phyloP scores from a whole-genome alignment of 2,888 invertebrate species.

The Drosophila longiperda region DNA sequence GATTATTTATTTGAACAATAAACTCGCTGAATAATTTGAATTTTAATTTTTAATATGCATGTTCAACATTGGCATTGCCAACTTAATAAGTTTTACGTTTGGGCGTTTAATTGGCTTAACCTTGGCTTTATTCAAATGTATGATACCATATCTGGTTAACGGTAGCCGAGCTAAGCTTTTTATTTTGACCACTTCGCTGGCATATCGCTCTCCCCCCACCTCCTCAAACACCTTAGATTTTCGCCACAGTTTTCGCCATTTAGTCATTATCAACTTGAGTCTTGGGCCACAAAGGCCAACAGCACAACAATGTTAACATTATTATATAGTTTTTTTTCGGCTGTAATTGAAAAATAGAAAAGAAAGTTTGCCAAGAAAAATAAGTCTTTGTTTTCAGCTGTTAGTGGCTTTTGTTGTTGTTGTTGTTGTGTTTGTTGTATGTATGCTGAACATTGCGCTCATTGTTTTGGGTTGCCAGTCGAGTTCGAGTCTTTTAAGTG shows the following conservation, averaged over 20 bases:
- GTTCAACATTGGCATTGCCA: constrained; percentile 19
- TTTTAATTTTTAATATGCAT: constrained; percentile 22
- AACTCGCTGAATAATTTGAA: constrained; percentile 22
- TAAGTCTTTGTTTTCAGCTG: constrained; percentile 31
- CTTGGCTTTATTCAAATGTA: constrained; percentile 64
- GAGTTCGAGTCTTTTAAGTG: constrained; percentile 23
- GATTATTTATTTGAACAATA: constrained; percentile 6
- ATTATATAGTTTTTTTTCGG: constrained; percentile 25
- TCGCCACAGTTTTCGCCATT: constrained; percentile 41
- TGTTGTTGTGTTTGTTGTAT: constrained; percentile 6
- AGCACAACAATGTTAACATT: constrained; percentile 22
- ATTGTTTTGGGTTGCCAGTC: constrained; percentile 38
- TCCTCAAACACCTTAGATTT: constrained; percentile 1
- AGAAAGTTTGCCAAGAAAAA: constrained; percentile 61
- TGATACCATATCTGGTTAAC: constrained; percentile 25
- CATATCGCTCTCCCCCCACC: neutral
- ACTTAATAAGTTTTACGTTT: constrained; percentile 28
- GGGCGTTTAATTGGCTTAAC: constrained; percentile 49
- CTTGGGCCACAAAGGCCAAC: constrained; percentile 23
- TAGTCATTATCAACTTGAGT: constrained; percentile 34
- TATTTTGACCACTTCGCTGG: constrained; percentile 11
- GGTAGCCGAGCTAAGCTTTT: constrained; percentile 20
- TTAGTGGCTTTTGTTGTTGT: constrained; percentile 9
- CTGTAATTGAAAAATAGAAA: constrained; percentile 58
- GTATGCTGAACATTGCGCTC: constrained; percentile 45